Conservation (phyloP, 2,797 vertebrate genomes). For the Lemur catta region DNA sequence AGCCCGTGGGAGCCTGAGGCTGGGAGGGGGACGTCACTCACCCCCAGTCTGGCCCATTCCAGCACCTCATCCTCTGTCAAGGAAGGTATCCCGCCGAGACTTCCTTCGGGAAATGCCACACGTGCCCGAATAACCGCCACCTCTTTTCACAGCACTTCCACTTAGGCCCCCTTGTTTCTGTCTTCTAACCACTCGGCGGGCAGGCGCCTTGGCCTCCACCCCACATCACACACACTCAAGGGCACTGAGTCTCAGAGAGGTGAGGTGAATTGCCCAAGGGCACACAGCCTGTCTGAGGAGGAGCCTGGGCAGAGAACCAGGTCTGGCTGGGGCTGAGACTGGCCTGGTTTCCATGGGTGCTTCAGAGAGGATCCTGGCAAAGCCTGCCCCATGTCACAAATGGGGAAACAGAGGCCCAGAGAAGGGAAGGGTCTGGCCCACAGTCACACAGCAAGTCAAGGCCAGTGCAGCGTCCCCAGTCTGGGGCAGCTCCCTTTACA, state of each 20-base stretch:
- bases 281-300: not conserved
- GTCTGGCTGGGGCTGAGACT: not conserved
- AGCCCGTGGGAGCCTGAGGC: not conserved
- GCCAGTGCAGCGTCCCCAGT: not conserved
- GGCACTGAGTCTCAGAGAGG: not conserved
- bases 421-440: not conserved
- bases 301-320: not conserved
- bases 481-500: not conserved
- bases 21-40: not conserved
- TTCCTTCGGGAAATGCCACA: not conserved
- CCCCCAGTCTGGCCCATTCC: not conserved
- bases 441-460: not conserved
- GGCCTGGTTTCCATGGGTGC: not conserved
- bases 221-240: too few relatives aligned
- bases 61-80: fast-evolving
- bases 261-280: not conserved
- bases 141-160: not conserved
- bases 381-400: not conserved
- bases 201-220: not conserved
- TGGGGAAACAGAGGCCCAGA: not conserved
- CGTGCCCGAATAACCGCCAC: fast-evolving
- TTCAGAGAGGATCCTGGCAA: not conserved
- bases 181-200: not conserved
- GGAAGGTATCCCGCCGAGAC: not conserved
- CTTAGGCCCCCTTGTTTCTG: not conserved